Evolutionary conservation across 64 coral and sea anemone genomes (phyloP).

Genomic region (Dendrophyllia cribrosa): DNA sequence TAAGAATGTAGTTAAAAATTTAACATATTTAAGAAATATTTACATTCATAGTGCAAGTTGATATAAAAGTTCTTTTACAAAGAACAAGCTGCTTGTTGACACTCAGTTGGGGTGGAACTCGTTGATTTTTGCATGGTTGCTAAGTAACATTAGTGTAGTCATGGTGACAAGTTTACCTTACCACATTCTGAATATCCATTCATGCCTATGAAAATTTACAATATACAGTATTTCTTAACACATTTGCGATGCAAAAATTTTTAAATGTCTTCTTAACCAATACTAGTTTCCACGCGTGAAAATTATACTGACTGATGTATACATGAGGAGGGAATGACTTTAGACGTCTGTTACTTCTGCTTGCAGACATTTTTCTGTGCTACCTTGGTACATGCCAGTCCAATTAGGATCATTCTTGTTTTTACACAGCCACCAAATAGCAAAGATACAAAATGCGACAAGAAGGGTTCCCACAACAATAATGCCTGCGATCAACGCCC

Average conservation of each 20-base stretch:
- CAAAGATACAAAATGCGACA: conserved; percentile 18
- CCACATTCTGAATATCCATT: too few relatives aligned
- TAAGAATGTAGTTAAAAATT: too few relatives aligned
- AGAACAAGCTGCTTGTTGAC: too few relatives aligned
- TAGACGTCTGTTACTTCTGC: conserved; percentile 13
- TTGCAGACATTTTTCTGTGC: conserved; percentile 15
- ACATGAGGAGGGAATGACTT: neutral
- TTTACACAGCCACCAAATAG: conserved; percentile 46
- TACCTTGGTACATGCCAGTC: conserved; percentile 4
- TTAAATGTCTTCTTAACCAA: neutral
- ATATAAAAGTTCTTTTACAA: too few relatives aligned
- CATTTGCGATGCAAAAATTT: neutral
- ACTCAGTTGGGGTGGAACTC: too few relatives aligned
- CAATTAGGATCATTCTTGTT: conserved; percentile 2
- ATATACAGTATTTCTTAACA: too few relatives aligned
- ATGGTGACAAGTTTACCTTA: too few relatives aligned
- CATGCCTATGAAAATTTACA: too few relatives aligned
- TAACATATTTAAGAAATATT: too few relatives aligned
- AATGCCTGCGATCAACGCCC: conserved; percentile 27
- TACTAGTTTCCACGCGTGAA: neutral
- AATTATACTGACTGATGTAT: neutral
- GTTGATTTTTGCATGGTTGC: too few relatives aligned
- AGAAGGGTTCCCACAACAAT: conserved; percentile 12
- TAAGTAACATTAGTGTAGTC: too few relatives aligned
- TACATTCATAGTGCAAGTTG: too few relatives aligned